Percentiles rank a stretch among this genome's conserved stretches.
Conservation (phyloP, 2,888 invertebrate species). For the Augiades crinisus region DNA sequence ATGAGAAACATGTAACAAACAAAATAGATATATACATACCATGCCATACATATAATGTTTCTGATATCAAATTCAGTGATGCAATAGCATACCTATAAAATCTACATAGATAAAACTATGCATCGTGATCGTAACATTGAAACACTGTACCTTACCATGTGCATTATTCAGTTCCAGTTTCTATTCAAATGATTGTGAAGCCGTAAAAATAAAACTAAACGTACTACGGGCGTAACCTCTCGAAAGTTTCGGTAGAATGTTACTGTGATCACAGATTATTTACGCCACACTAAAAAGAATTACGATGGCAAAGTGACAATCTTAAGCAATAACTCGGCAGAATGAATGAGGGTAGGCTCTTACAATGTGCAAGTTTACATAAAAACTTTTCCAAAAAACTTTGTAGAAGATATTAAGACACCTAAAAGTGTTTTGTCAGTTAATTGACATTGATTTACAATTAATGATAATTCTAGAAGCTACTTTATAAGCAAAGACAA, state of each 20-base stretch:
- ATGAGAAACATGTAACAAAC: too few species aligned
- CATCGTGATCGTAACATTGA: too few species aligned
- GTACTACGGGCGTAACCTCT: background rate
- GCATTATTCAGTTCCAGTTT: too few species aligned
- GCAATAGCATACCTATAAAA: too few species aligned
- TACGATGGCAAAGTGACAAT: background rate
- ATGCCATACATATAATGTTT: too few species aligned
- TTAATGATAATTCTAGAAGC: background rate
- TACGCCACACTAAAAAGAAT: background rate
- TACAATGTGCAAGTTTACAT: conserved; percentile 7
- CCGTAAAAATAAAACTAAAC: background rate
- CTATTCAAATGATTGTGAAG: background rate
- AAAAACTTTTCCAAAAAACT: background rate
- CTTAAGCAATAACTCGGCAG: conserved; percentile 3
- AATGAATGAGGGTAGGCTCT: conserved; percentile 11
- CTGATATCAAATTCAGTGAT: too few species aligned
- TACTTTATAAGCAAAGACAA: conserved; percentile 24
- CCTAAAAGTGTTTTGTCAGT: background rate
- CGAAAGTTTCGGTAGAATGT: background rate
- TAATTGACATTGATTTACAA: background rate
- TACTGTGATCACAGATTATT: background rate
- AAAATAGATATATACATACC: too few species aligned
- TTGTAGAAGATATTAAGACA: background rate
- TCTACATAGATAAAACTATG: too few species aligned
- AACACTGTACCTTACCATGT: too few species aligned